These are phyloP conservation scores for Ennomos quercinarius DNA, from an alignment of 2,888 invertebrate genomes.

Conservation along the genomic window DNA sequence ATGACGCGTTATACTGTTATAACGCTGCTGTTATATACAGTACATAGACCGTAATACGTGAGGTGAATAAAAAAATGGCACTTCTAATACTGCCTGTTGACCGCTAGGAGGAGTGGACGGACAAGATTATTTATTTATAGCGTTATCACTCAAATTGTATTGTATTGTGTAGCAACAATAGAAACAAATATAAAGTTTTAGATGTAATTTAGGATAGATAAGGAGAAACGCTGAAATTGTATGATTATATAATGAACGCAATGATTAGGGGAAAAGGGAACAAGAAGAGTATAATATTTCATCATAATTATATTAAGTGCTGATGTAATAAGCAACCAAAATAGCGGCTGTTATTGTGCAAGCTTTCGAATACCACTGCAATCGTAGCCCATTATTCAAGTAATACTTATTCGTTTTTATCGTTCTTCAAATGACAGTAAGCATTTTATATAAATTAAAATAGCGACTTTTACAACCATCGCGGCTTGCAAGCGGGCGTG, in stretches of 20 bases:
- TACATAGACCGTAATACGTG: slow-evolving; percentile 70
- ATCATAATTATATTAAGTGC: too few relatives aligned
- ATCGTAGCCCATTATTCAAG: slow-evolving; percentile 8
- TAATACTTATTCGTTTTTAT: slow-evolving; percentile 1
- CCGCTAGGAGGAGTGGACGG: slow-evolving; percentile 28
- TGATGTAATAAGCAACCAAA: too few relatives aligned
- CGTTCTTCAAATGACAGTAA: slow-evolving; percentile 7
- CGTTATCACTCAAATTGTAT: background rate
- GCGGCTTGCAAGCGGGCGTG: slow-evolving; percentile 22
- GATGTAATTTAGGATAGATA: too few relatives aligned
- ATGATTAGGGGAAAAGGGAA: too few relatives aligned
- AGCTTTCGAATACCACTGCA: background rate
- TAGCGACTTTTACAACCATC: slow-evolving; percentile 46
- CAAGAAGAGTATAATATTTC: too few relatives aligned
- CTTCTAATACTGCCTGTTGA: slow-evolving; percentile 43
- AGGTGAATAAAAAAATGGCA: slow-evolving; percentile 60
- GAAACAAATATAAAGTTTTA: background rate
- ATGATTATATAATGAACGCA: too few relatives aligned
- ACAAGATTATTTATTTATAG: slow-evolving; percentile 21
- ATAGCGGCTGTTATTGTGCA: background rate
- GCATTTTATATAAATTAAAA: slow-evolving; percentile 22
- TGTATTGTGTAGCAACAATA: background rate
- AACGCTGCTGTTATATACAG: too few relatives aligned
- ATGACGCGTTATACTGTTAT: slow-evolving; percentile 74
- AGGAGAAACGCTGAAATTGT: too few relatives aligned